These are phyloP conservation scores for Centruroides vittatus DNA, from an alignment of 1,140 invertebrate species.

Conservation along the genomic window DNA sequence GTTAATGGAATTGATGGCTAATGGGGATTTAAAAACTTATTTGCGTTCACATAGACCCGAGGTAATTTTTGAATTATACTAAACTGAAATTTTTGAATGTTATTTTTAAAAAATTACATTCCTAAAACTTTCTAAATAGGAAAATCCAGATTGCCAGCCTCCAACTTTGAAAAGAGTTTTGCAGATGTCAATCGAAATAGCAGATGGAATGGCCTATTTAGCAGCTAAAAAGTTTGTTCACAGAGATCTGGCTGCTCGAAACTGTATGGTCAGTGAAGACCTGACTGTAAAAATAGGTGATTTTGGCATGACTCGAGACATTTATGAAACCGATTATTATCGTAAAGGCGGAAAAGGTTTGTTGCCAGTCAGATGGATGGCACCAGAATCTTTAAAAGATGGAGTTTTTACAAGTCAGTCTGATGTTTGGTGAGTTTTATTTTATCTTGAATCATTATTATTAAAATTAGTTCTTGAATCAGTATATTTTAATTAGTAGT, in stretches of 20 bases:
- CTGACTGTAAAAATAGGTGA: constrained; percentile 91
- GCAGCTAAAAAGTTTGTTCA: constrained; percentile 90
- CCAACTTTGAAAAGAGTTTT: constrained; percentile 29
- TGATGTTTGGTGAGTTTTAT: constrained; percentile 73
- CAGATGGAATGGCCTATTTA: constrained; percentile 98
- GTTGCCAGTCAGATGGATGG: constrained; percentile 87
- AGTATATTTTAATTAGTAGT: no score
- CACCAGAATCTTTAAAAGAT: constrained; percentile 57
- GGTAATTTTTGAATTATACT: constrained; percentile 8
- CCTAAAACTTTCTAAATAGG: constrained; percentile 3
- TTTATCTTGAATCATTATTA: no score
- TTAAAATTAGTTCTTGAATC: no score
- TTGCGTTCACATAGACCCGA: constrained; percentile 64
- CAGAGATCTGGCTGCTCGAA: constrained; percentile 89
- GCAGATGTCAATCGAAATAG: constrained; percentile 91
- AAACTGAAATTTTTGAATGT: neutral
- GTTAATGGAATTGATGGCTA: constrained; percentile 94
- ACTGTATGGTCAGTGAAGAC: constrained; percentile 88
- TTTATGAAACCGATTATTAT: constrained; percentile 96
- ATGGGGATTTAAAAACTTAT: constrained; percentile 87
- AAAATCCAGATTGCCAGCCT: constrained; percentile 13
- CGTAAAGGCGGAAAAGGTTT: constrained; percentile 71
- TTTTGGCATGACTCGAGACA: constrained; percentile 82
- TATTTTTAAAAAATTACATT: neutral
- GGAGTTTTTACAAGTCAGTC: constrained; percentile 67